Base-by-base conservation (phyloP, 2,113 vertebrate genomes). In the Spheniscus mendiculus region DNA sequence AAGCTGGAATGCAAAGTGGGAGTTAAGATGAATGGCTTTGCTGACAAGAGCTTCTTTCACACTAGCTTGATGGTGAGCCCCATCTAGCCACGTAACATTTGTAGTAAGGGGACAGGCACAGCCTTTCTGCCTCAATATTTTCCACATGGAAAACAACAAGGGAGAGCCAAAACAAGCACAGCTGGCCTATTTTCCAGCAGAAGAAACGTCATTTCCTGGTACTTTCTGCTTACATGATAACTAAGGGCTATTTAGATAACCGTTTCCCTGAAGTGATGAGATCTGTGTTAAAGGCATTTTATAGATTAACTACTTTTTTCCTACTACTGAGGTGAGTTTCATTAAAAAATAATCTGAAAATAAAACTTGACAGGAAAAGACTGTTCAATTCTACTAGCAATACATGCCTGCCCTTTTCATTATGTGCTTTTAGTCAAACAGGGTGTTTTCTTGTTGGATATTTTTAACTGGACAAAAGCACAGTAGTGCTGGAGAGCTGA, bases 91-190 rank as follows among this genome's bases (percentile, higher is more conserved):
- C n/a, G 38, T 83, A 94, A 96, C 55, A 91, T 95, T 98, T 88
- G 94, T 59, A 97, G 95, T 71, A 96, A 90, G 87, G 74, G 90
- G 93, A 89, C 87, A 95, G 91, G 93, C 86, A 83, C 40, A 90
- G 88, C 83, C 89, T 96, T 96, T 93, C 89, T 96, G 92, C 76
- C 73, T 97, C 96, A 94, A 87, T 97, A 97, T 97, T 97, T 98
- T 98, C 97, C 98, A 97, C 90, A 92, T 89, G 95, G 89, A 96
- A 96, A 96, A 96, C 91, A 97, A 76, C 74, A 94, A 69, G 56
- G 16, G 92, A 95, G 91, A 96, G 98, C 98, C 98, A 98, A 98
- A 98, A 94, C 96, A 98, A 98, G 97, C 98, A 98, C 98, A 98
- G 98, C 98, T 98, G 98, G 89, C 58, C 96, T 95, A 76, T 96